Evolutionary conservation across 2,888 invertebrate genomes (phyloP).

Genomic region (Chesias legatella): DNA sequence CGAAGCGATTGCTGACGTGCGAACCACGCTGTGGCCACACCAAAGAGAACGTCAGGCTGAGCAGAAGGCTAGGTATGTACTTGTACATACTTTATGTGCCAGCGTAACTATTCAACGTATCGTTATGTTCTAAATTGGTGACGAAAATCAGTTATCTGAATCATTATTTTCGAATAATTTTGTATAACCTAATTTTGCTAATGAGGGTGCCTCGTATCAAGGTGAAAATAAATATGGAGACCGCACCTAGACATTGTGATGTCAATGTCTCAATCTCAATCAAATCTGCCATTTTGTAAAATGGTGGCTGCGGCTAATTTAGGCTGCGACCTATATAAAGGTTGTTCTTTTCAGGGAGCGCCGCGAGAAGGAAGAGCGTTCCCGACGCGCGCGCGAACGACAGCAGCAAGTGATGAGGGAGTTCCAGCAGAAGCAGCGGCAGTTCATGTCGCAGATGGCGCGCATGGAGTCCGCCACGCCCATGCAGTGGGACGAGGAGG

Average conservation of each 20-base stretch:
- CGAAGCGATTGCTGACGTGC: conserved; percentile 84
- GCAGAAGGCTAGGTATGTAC: conserved; percentile 77
- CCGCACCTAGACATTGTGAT: too few species aligned
- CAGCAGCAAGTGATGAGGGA: conserved; percentile 96
- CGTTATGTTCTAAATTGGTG: too few species aligned
- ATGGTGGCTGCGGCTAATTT: too few species aligned
- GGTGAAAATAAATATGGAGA: too few species aligned
- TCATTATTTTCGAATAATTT: too few species aligned
- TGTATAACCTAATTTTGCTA: too few species aligned
- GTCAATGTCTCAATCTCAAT: too few species aligned
- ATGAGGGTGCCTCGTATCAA: too few species aligned
- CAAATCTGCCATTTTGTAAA: too few species aligned
- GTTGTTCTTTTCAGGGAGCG: conserved; percentile 39
- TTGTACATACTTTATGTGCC: neutral
- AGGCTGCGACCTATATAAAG: too few species aligned
- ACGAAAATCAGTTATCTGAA: too few species aligned
- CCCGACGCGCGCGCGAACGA: conserved; percentile 91
- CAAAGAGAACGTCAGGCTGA: conserved; percentile 80
- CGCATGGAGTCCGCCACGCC: conserved; percentile 60
- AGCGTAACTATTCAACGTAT: too few species aligned
- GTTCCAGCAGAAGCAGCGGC: conserved; percentile 93
- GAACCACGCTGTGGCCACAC: conserved; percentile 40
- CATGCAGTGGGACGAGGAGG: conserved; percentile 82
- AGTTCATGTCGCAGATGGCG: conserved; percentile 87
- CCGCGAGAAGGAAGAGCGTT: conserved; percentile 90